phyloP scores from a whole-genome alignment of 2,888 invertebrate species.

The Panzeria rudis region DNA sequence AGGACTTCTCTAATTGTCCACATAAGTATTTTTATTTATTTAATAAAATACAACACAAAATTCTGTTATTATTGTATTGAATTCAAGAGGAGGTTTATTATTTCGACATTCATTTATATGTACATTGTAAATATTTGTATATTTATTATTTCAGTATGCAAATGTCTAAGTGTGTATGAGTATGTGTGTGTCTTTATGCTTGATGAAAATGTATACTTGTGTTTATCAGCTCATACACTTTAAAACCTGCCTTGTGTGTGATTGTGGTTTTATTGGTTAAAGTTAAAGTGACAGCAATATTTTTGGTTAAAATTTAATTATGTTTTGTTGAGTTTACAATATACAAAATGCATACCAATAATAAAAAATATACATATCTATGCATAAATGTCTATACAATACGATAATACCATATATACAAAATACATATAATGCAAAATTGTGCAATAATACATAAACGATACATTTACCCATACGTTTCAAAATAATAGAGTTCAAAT shows the following conservation, averaged over 20 bases:
- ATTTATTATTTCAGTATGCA: background rate
- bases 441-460: conserved; percentile 9
- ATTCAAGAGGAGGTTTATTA: conserved; percentile 40
- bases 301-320: conserved; percentile 73
- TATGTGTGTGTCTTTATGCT: background rate
- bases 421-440: background rate
- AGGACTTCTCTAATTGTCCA: no score
- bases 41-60: background rate
- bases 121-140: conserved; percentile 52
- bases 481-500: conserved; percentile 59
- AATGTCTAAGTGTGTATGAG: background rate
- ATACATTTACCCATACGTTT: conserved; percentile 33
- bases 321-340: conserved; percentile 65
- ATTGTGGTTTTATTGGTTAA: conserved; percentile 72
- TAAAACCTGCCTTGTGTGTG: conserved; percentile 66
- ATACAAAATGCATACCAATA: background rate
- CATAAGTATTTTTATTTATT: no score
- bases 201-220: background rate
- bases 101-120: conserved; percentile 60
- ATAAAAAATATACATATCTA: background rate
- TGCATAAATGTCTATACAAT: background rate
- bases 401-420: background rate
- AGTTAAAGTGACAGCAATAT: conserved; percentile 73
- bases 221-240: conserved; percentile 46
- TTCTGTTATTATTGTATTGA: conserved; percentile 24